Conservation (phyloP, 1,140 invertebrate genomes). For the Ips nitidus region DNA sequence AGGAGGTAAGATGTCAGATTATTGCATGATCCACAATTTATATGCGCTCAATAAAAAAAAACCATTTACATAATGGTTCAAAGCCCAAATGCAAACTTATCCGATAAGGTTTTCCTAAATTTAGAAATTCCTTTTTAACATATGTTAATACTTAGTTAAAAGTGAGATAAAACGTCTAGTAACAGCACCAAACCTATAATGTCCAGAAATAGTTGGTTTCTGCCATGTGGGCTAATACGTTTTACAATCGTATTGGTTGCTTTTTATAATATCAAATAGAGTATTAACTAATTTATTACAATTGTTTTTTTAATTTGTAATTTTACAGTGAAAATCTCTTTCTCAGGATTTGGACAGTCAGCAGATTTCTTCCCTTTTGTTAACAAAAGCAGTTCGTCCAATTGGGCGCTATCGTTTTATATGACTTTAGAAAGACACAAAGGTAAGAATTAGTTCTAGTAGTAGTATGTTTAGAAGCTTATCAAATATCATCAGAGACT, state of each 20-base stretch:
- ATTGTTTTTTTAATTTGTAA: not conserved
- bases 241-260: not conserved
- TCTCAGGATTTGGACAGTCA: not conserved
- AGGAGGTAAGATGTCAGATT: not conserved
- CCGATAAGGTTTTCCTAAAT: not conserved
- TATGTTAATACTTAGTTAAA: no score
- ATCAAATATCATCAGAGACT: not conserved
- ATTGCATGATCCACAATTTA: not conserved
- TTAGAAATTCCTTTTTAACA: not conserved
- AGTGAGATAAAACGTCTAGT: no score
- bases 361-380: constrained; percentile 18
- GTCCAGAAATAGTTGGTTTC: not conserved
- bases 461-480: constrained; percentile 7
- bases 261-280: not conserved
- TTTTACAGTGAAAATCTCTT: constrained; percentile 1
- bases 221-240: not conserved
- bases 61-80: not conserved
- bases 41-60: not conserved
- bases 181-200: not conserved
- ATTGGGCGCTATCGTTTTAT: constrained; percentile 81
- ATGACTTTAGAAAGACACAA: constrained; percentile 79
- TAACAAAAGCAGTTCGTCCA: constrained; percentile 59
- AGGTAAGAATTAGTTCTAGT: constrained; percentile 56
- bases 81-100: not conserved
- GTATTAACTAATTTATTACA: no score